Evolutionary conservation across 2,113 vertebrate species (phyloP).

Genomic region (Progne subis): DNA sequence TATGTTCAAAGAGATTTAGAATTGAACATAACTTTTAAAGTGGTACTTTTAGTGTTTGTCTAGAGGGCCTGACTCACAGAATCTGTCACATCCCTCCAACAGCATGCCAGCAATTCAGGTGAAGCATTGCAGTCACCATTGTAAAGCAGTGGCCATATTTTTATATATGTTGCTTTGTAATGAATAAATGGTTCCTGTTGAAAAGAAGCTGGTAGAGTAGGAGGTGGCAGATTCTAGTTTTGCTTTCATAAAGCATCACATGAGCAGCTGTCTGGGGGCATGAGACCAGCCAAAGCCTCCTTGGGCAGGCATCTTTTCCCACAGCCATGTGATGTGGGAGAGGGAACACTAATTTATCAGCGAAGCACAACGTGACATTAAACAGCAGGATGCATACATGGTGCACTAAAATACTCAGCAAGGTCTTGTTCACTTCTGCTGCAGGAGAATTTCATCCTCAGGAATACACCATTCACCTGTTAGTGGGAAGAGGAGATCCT

Average conservation of each 20-base stretch:
- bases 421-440: background rate
- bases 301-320: background rate
- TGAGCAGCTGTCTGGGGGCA: background rate
- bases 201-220: background rate
- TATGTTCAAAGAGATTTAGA: slow-evolving; percentile 34
- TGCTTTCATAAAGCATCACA: background rate
- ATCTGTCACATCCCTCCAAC: background rate
- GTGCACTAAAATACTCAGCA: background rate
- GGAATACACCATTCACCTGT: background rate
- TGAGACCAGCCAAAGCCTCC: background rate
- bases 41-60: slow-evolving; percentile 15
- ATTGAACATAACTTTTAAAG: slow-evolving; percentile 32
- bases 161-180: background rate
- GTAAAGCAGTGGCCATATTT: background rate
- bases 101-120: background rate
- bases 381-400: background rate
- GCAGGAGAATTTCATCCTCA: background rate
- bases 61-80: background rate
- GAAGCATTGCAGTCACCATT: background rate
- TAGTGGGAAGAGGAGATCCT: background rate
- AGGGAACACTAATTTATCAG: background rate
- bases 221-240: background rate
- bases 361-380: background rate
- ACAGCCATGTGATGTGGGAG: background rate
- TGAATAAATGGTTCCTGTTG: background rate